Evolutionary conservation across 2,888 invertebrate genomes (phyloP), one percentile per base, ranked within the genome.

Genomic region (Galerucella pusilla): DNA sequence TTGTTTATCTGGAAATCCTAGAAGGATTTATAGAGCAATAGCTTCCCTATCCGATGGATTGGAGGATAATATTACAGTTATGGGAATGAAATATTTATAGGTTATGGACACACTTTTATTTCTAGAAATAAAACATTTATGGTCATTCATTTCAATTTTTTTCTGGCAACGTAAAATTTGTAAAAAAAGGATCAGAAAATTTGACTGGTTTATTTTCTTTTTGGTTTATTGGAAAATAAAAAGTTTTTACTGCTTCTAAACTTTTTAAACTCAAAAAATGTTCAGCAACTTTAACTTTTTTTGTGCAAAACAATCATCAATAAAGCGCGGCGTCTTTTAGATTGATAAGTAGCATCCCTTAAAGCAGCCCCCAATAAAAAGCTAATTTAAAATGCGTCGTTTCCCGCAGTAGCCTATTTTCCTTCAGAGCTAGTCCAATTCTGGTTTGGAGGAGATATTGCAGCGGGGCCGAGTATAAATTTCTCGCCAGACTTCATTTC

Each of bases 401-500:
- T 86, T 84, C 85, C 83, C 85, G 86, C 85, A 85, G 85, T 85
- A 86, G 86, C 87, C 86, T 86, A 86, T 86, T 86, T 86, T 86
- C 86, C 84, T 72, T 84, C 85, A 76, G 83, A 85, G 86, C 86
- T 86, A 87, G 87, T 87, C 87, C 88, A 87, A 87, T 88, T 87
- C 87, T 87, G 87, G 85, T 86, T 85, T 85, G 82, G 84, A 85
- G 85, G 85, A 87, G 88, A 87, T 87, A 87, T 87, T 88, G 87
- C 87, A 87, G 85, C 85, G 81, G 85, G 86, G 85, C 85, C 84
- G 82, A 81, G 84, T 85, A 87, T 88, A 88, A 88, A 88, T 88
- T 88, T 87, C 91, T 88, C 88, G 88, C 90, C 87, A 88, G 91
- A 91, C 91, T 92, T 92, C 92, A 92, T 92, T 92, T 92, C 91